Conservation (phyloP, 92 coral and sea anemone species). For the Zoanthus sansibaricus region DNA sequence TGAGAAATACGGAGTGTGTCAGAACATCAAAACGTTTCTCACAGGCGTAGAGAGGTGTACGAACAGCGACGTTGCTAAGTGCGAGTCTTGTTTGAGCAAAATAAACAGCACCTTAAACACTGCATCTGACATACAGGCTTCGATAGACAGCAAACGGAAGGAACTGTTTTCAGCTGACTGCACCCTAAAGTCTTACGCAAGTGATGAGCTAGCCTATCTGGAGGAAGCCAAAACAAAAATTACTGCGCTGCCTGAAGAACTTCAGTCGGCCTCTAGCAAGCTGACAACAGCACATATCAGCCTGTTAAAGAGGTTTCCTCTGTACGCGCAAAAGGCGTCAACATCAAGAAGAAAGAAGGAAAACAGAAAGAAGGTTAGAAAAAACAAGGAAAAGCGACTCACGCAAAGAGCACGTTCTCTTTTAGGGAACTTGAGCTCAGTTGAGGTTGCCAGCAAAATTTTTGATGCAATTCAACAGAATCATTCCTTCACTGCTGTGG, state of each 20-base stretch:
- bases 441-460: background rate
- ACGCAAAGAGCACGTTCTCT: constrained; percentile 25
- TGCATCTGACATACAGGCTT: constrained; percentile 41
- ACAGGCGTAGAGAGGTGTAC: constrained; percentile 10
- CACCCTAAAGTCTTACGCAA: constrained; percentile 45
- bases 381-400: constrained; percentile 49
- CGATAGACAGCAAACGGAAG: constrained; percentile 42
- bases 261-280: constrained; percentile 53
- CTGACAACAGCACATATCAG: constrained; percentile 52
- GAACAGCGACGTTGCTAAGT: constrained; percentile 48
- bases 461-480: constrained; percentile 1
- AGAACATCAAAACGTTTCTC: background rate
- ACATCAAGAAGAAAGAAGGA: constrained; percentile 53
- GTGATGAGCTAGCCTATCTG: constrained; percentile 49
- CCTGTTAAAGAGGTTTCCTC: constrained; percentile 53
- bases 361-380: constrained; percentile 22
- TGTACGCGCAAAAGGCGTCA: constrained; percentile 27
- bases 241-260: constrained; percentile 43
- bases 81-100: constrained; percentile 38
- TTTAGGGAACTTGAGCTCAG: constrained; percentile 8
- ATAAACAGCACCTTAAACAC: constrained; percentile 39
- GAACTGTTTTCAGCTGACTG: constrained; percentile 45
- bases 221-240: constrained; percentile 38
- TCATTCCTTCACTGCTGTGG: background rate
- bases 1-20: background rate